A percentile compares a stretch with the other conserved stretches of the same genome.
phyloP scores from a whole-genome alignment of 2,888 invertebrate species.

The Nomada ruficornis region DNA sequence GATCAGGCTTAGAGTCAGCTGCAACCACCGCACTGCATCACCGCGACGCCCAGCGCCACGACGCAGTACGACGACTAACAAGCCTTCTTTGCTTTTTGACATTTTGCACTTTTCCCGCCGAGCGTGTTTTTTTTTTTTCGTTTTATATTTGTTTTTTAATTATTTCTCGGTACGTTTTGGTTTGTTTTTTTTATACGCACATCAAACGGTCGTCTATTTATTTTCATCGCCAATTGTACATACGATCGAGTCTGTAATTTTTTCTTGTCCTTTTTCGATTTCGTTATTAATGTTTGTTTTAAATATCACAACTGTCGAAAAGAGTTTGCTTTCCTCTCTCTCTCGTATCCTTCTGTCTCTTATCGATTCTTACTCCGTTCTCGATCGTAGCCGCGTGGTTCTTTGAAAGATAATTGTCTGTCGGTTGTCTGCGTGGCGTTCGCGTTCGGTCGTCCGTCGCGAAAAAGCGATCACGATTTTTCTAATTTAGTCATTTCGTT shows the following conservation, averaged over 20 bases:
- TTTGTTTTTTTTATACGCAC: conserved; percentile 31
- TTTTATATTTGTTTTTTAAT: background rate
- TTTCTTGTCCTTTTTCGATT: conserved; percentile 28
- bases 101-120: conserved; percentile 60
- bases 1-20: conserved; percentile 80
- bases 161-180: conserved; percentile 2
- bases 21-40: conserved; percentile 84
- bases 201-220: conserved; percentile 44
- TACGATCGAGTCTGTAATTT: conserved; percentile 37
- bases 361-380: background rate
- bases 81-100: conserved; percentile 74
- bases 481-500: background rate
- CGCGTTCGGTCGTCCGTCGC: conserved; percentile 23
- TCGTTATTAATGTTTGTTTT: conserved; percentile 5
- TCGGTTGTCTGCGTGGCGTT: conserved; percentile 34
- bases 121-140: conserved; percentile 9
- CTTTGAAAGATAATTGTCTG: conserved; percentile 16
- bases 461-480: background rate
- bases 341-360: background rate
- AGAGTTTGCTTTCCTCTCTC: background rate
- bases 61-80: conserved; percentile 84
- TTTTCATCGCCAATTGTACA: conserved; percentile 51
- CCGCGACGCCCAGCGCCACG: conserved; percentile 83
- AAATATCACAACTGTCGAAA: conserved; percentile 16
- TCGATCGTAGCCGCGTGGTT: background rate